phyloP scores from a whole-genome alignment of 2,888 invertebrate species.

The Thymelicus acteon region DNA sequence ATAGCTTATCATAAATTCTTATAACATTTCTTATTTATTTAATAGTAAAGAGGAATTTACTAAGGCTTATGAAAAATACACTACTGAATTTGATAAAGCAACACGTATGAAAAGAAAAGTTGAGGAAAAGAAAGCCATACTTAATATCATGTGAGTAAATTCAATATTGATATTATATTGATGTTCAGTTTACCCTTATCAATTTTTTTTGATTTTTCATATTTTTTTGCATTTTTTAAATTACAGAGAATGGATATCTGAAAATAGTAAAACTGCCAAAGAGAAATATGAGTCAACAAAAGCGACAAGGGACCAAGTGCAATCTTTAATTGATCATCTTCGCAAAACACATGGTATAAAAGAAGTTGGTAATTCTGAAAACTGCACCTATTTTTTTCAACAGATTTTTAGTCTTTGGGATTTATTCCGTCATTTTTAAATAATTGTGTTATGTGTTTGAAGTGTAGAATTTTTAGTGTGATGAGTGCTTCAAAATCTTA shows the following conservation, averaged over 20 bases:
- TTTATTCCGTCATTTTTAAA: too few species aligned
- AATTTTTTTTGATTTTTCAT: background rate
- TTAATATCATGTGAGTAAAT: slow-evolving; percentile 69
- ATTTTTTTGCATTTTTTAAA: background rate
- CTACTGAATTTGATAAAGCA: slow-evolving; percentile 67
- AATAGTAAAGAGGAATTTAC: slow-evolving; percentile 60
- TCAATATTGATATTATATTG: too few species aligned
- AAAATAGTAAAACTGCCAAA: slow-evolving; percentile 88
- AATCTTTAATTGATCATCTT: slow-evolving; percentile 86
- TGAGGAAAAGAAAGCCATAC: slow-evolving; percentile 65
- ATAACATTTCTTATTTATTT: slow-evolving; percentile 25
- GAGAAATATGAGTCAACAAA: slow-evolving; percentile 86
- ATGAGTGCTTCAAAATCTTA: too few species aligned
- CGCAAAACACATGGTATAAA: slow-evolving; percentile 81
- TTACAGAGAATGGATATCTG: slow-evolving; percentile 89
- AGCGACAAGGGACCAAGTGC: slow-evolving; percentile 90
- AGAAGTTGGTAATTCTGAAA: slow-evolving; percentile 74
- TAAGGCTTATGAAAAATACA: slow-evolving; percentile 66
- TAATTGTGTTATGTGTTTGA: too few species aligned
- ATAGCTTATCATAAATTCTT: too few species aligned
- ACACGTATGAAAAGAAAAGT: slow-evolving; percentile 68
- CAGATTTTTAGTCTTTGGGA: slow-evolving; percentile 3
- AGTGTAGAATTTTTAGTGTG: too few species aligned
- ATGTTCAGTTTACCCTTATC: background rate
- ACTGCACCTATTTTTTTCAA: slow-evolving; percentile 22